Conservation (phyloP, 1,140 invertebrate species). For the Plectrocnemia conspersa region DNA sequence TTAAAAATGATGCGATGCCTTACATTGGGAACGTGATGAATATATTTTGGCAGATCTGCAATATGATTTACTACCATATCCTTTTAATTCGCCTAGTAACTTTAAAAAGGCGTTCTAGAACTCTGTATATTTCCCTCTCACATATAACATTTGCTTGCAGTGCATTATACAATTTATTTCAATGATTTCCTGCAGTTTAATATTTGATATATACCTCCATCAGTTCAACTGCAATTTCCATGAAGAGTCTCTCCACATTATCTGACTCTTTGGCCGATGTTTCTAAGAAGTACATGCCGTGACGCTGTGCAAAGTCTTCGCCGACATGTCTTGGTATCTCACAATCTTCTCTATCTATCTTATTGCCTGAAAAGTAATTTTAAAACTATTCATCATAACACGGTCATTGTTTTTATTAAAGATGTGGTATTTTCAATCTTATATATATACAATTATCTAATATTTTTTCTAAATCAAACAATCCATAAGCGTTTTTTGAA, state of each 20-base stretch:
- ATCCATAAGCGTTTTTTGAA: not conserved
- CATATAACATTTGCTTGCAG: too few species aligned
- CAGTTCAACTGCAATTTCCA: slow-evolving; percentile 90
- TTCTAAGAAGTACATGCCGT: slow-evolving; percentile 97
- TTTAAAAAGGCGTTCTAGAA: too few species aligned
- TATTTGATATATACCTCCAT: slow-evolving; percentile 64
- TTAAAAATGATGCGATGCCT: too few species aligned
- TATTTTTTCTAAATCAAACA: too few species aligned
- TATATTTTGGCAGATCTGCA: too few species aligned
- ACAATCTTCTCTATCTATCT: slow-evolving; percentile 90
- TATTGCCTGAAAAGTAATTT: slow-evolving; percentile 80
- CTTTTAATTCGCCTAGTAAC: too few species aligned
- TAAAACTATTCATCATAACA: slow-evolving; percentile 23
- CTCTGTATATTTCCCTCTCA: too few species aligned
- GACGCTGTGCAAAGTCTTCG: slow-evolving; percentile 91
- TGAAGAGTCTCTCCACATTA: slow-evolving; percentile 94
- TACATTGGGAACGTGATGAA: too few species aligned
- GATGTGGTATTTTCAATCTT: not conserved
- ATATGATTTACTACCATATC: too few species aligned
- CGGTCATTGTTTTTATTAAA: not conserved
- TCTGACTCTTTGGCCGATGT: slow-evolving; percentile 97
- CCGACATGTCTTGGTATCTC: slow-evolving; percentile 92
- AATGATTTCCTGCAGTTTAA: not conserved
- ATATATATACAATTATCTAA: not conserved
- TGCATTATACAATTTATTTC: not conserved